Evolutionary conservation across 2,113 vertebrate genomes (phyloP).

Genomic region (Larimichthys crocea): DNA sequence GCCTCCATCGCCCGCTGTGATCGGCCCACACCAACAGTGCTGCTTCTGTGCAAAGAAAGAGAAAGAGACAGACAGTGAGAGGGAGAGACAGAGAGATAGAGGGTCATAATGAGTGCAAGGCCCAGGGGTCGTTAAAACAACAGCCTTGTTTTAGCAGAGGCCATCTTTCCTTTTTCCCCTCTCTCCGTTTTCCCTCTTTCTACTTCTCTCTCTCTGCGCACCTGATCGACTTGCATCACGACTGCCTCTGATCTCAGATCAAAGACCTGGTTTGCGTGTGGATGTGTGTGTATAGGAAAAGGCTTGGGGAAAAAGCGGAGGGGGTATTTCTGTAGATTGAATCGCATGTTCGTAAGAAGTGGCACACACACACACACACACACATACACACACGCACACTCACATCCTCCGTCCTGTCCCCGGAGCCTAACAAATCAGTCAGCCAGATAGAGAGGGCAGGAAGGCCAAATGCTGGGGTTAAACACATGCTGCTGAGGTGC

Average conservation of each 20-base stretch:
- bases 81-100: conserved; percentile 4
- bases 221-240: conserved; percentile 79
- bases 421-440: conserved; percentile 80
- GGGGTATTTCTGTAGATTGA: conserved; percentile 61
- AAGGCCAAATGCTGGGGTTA: conserved; percentile 79
- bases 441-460: conserved; percentile 76
- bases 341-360: conserved; percentile 48
- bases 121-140: conserved; percentile 66
- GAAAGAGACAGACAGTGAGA: conserved; percentile 5
- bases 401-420: conserved; percentile 65
- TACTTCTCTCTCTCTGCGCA: conserved; percentile 50
- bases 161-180: conserved; percentile 40
- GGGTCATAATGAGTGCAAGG: conserved; percentile 58
- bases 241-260: conserved; percentile 82
- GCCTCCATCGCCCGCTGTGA: conserved; percentile 33
- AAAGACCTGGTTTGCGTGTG: conserved; percentile 64
- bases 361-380: conserved; percentile 9
- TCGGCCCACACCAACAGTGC: conserved; percentile 25
- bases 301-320: conserved; percentile 35
- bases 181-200: conserved; percentile 34
- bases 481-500: conserved; percentile 75
- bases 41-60: conserved; percentile 20
- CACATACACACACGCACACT: conserved; percentile 17
- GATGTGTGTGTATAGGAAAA: conserved; percentile 29
- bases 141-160: conserved; percentile 54